Evolutionary conservation across 2,888 invertebrate genomes (phyloP).

Genomic region (Zaprionus bogoriensis): DNA sequence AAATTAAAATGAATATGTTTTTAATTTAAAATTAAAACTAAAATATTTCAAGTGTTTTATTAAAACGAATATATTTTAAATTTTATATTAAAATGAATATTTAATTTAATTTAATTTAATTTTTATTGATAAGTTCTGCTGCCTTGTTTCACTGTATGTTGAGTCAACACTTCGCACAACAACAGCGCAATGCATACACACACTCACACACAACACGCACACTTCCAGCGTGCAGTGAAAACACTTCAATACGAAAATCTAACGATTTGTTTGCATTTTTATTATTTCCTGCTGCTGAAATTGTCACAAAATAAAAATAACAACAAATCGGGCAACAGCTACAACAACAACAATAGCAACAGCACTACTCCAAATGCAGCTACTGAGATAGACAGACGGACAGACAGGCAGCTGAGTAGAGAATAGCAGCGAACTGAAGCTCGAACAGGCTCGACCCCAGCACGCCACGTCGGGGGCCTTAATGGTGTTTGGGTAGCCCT

Average conservation of each 20-base stretch:
- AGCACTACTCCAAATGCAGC: background rate
- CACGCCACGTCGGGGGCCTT: conserved; percentile 26
- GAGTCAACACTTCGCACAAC: conserved; percentile 40
- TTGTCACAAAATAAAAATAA: conserved; percentile 74
- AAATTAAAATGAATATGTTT: too few relatives aligned
- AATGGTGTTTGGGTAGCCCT: conserved; percentile 42
- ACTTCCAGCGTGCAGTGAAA: conserved; percentile 27
- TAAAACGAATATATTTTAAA: too few relatives aligned
- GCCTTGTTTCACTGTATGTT: conserved; percentile 43
- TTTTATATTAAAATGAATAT: too few relatives aligned
- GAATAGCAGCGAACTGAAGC: background rate
- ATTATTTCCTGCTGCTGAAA: conserved; percentile 77
- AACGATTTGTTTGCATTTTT: conserved; percentile 80
- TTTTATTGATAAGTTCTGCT: background rate
- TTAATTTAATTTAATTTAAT: too few relatives aligned
- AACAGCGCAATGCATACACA: conserved; percentile 22
- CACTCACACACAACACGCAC: conserved; percentile 27
- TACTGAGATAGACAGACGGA: background rate
- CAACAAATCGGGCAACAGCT: conserved; percentile 30
- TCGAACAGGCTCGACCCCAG: background rate
- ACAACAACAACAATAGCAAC: conserved; percentile 1
- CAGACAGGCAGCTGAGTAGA: background rate
- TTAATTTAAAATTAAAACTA: too few relatives aligned
- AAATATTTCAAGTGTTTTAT: too few relatives aligned
- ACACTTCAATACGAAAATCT: conserved; percentile 74